Percentiles rank a stretch among this genome's conserved stretches.
phyloP scores from a whole-genome alignment of 2,113 vertebrate species.

The Semicossyphus pulcher region DNA sequence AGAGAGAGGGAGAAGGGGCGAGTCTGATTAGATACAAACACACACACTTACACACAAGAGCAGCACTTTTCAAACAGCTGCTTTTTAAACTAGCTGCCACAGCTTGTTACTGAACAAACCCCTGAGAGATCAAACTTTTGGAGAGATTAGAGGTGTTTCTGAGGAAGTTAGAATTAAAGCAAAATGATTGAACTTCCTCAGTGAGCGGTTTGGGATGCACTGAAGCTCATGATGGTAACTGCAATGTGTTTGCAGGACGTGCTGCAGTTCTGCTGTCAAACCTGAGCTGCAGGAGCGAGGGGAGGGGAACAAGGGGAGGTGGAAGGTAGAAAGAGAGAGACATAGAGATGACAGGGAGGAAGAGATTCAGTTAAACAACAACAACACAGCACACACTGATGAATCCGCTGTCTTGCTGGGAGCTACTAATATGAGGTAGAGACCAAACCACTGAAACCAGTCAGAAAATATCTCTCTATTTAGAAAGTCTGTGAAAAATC shows the following conservation, averaged over 20 bases:
- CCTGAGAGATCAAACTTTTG: constrained; percentile 61
- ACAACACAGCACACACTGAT: not conserved
- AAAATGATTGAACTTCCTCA: constrained; percentile 77
- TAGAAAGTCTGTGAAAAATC: no score
- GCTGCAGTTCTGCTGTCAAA: constrained; percentile 51
- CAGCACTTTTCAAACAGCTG: constrained; percentile 2
- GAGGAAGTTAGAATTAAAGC: constrained; percentile 74
- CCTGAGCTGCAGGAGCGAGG: constrained; percentile 3
- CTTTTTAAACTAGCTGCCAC: constrained; percentile 43
- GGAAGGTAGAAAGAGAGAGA: constrained; percentile 4
- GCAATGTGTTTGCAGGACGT: constrained; percentile 57
- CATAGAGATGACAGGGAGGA: not conserved
- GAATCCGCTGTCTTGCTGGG: not conserved
- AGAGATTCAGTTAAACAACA: not conserved
- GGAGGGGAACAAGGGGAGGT: not conserved
- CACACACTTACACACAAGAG: not conserved
- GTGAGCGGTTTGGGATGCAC: constrained; percentile 55
- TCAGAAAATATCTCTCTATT: no score
- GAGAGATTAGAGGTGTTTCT: constrained; percentile 64
- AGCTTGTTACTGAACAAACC: constrained; percentile 41
- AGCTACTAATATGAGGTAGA: not conserved
- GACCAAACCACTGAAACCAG: no score
- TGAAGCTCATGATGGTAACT: constrained; percentile 68
- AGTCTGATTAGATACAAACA: constrained; percentile 27
- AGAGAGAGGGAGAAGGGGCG: not conserved